phyloP scores from a whole-genome alignment of 1,140 invertebrate species.

The Cryptotermes secundus region DNA sequence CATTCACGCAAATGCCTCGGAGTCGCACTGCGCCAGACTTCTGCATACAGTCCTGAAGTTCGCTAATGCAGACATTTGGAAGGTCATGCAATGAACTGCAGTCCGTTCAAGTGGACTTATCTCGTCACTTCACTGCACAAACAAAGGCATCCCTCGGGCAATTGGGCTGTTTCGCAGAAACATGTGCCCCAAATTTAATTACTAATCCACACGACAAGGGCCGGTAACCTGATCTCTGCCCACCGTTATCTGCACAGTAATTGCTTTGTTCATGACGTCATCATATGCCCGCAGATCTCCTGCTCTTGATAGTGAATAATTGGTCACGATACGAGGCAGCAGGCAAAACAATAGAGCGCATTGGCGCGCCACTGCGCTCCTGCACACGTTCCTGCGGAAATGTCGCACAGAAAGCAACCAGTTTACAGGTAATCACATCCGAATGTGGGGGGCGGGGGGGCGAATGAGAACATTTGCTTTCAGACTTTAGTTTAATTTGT shows the following conservation, averaged over 20 bases:
- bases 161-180: not conserved
- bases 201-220: not conserved
- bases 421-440: not conserved
- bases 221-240: not conserved
- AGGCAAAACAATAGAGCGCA: not conserved
- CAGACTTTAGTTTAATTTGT: too few species aligned
- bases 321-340: not conserved
- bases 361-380: not conserved
- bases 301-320: conserved; percentile 2
- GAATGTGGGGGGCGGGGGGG: not conserved
- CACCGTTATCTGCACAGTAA: not conserved
- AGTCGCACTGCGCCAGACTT: too few species aligned
- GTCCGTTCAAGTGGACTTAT: too few species aligned
- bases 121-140: too few species aligned
- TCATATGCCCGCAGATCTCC: not conserved
- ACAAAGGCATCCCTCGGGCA: too few species aligned
- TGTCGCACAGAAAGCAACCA: not conserved
- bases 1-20: too few species aligned
- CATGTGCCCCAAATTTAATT: not conserved
- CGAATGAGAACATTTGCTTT: too few species aligned
- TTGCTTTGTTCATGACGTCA: not conserved
- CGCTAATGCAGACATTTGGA: too few species aligned
- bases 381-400: not conserved
- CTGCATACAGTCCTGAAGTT: too few species aligned
- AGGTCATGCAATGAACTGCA: too few species aligned